Conservation (phyloP, 2,888 invertebrate genomes). For the Rhyacophila evoluta region DNA sequence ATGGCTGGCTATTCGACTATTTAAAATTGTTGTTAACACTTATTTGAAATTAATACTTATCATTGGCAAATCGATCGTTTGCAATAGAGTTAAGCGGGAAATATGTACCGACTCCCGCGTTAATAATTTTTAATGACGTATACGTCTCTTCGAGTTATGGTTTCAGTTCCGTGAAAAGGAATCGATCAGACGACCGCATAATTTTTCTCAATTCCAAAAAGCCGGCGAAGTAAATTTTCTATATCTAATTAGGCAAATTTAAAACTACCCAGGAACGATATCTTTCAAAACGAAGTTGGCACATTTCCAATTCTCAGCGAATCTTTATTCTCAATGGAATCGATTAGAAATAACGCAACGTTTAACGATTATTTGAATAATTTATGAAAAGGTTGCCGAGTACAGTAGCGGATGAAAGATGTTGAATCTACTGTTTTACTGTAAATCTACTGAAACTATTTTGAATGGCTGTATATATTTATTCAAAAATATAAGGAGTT, state of each 20-base stretch:
- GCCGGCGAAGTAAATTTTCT: background rate
- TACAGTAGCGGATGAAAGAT: background rate
- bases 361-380: background rate
- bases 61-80: no score
- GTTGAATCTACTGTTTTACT: background rate
- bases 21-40: background rate
- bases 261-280: constrained; percentile 3
- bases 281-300: background rate
- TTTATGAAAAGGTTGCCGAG: background rate
- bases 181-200: no score
- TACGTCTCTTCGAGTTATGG: no score
- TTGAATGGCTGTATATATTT: background rate
- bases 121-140: no score
- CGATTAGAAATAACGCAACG: background rate
- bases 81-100: no score
- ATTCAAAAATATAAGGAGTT: no score
- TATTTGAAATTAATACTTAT: no score
- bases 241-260: constrained; percentile 8
- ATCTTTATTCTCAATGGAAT: background rate
- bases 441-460: constrained; percentile 5
- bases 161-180: no score
- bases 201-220: no score
- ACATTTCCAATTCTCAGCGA: background rate
- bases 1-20: constrained; percentile 11
- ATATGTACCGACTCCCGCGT: no score